These are phyloP conservation scores for Drosophila serrata DNA, from an alignment of 1,140 invertebrate genomes.

Conservation along the genomic window DNA sequence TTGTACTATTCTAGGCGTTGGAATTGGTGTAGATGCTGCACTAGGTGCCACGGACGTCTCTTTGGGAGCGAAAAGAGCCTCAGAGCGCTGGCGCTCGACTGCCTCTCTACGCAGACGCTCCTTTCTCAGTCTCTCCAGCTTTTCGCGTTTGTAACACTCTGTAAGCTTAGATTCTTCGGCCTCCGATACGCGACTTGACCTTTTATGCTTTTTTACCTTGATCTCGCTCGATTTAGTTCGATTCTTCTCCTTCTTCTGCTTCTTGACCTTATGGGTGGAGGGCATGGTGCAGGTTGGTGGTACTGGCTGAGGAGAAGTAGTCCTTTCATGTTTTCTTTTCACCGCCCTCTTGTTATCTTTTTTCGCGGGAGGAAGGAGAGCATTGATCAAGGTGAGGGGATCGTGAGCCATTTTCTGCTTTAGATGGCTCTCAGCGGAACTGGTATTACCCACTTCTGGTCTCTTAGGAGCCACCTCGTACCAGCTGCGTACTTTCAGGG, in stretches of 20 bases:
- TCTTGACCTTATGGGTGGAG: conserved; percentile 45
- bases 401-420: conserved; percentile 89
- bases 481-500: conserved; percentile 92
- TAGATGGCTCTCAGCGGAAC: conserved; percentile 87
- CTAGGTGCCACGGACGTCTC: conserved; percentile 1
- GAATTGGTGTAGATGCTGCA: conserved; percentile 37
- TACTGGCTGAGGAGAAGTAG: conserved; percentile 13
- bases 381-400: conserved; percentile 88
- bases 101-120: conserved; percentile 93
- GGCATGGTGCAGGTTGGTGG: conserved; percentile 1
- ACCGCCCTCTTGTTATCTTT: neutral
- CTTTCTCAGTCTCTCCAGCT: conserved; percentile 91
- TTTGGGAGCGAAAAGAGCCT: conserved; percentile 88
- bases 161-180: neutral
- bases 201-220: conserved; percentile 77
- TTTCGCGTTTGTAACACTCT: conserved; percentile 72
- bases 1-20: conserved; percentile 62
- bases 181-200: conserved; percentile 67
- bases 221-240: conserved; percentile 51
- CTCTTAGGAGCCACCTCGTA: conserved; percentile 90
- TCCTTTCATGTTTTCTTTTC: conserved; percentile 32
- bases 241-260: conserved; percentile 67
- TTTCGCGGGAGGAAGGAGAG: conserved; percentile 55
- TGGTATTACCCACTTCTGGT: conserved; percentile 45
- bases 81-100: conserved; percentile 90